Conservation (phyloP, 2,888 invertebrate genomes). For the Acronicta leporina region DNA sequence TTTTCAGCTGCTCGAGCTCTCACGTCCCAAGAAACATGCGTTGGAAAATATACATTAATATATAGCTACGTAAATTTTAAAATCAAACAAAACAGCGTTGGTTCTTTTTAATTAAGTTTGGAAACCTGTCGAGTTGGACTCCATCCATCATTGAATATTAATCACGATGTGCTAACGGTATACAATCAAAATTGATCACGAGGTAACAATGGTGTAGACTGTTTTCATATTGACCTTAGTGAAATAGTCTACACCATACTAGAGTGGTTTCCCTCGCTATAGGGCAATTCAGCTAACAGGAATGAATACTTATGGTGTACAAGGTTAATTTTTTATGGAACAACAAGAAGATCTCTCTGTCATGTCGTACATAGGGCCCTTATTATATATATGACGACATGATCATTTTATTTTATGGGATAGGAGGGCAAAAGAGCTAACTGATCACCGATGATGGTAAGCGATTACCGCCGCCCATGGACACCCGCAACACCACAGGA, state of each 20-base stretch:
- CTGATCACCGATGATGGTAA: too few species aligned
- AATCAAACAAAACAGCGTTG: neutral
- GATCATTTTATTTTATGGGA: too few species aligned
- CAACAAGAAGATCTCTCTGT: too few species aligned
- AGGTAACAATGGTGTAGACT: neutral
- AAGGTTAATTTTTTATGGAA: too few species aligned
- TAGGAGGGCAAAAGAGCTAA: too few species aligned
- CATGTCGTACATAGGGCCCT: too few species aligned
- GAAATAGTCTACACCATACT: too few species aligned
- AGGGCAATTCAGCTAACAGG: neutral
- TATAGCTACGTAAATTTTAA: neutral
- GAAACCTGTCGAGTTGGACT: neutral
- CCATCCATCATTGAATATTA: slow-evolving; percentile 22
- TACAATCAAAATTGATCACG: slow-evolving; percentile 28
- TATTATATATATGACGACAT: too few species aligned
- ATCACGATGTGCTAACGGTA: slow-evolving; percentile 5
- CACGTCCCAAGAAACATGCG: neutral
- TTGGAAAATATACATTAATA: neutral
- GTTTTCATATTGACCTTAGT: slow-evolving; percentile 12
- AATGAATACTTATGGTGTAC: too few species aligned
- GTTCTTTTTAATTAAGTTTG: slow-evolving; percentile 14
- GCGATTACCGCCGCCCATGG: too few species aligned
- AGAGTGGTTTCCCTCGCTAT: too few species aligned
- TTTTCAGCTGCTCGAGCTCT: neutral
- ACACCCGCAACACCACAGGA: too few species aligned